Conservation (phyloP, 2,888 invertebrate genomes). For the Aplocera efformata region DNA sequence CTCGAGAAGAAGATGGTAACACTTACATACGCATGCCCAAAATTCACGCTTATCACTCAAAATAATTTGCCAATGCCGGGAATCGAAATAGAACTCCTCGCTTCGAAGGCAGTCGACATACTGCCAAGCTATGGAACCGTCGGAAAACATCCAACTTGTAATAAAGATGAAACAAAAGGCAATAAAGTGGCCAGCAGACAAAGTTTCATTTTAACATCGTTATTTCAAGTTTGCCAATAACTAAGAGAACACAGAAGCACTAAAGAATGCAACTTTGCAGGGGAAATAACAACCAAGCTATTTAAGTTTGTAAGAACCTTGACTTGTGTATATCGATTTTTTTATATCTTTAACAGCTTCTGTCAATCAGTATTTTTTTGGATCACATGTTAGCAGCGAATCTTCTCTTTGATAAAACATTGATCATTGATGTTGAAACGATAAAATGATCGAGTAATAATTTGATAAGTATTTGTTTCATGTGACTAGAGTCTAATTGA, state of each 20-base stretch:
- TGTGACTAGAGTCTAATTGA: no score
- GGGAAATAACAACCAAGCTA: slow-evolving; percentile 23
- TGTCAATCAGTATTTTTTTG: background rate
- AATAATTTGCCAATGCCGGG: no score
- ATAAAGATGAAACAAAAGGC: slow-evolving; percentile 13
- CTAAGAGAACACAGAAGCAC: slow-evolving; percentile 26
- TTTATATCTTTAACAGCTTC: background rate
- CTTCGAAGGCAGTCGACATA: no score
- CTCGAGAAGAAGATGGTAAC: no score
- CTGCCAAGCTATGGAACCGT: no score
- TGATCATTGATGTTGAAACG: no score
- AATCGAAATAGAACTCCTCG: no score
- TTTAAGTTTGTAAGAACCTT: slow-evolving; percentile 26
- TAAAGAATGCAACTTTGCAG: slow-evolving; percentile 29
- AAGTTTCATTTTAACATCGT: slow-evolving; percentile 30
- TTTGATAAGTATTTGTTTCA: no score
- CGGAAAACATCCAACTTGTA: background rate
- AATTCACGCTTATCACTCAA: no score
- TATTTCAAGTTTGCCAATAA: slow-evolving; percentile 28
- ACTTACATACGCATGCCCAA: no score
- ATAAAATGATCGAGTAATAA: no score
- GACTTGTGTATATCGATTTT: slow-evolving; percentile 15
- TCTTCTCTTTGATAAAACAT: no score
- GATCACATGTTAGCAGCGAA: background rate
- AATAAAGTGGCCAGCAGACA: slow-evolving; percentile 25